Evolutionary conservation across 2,888 invertebrate genomes (phyloP).

Genomic region (Plebejus argus): DNA sequence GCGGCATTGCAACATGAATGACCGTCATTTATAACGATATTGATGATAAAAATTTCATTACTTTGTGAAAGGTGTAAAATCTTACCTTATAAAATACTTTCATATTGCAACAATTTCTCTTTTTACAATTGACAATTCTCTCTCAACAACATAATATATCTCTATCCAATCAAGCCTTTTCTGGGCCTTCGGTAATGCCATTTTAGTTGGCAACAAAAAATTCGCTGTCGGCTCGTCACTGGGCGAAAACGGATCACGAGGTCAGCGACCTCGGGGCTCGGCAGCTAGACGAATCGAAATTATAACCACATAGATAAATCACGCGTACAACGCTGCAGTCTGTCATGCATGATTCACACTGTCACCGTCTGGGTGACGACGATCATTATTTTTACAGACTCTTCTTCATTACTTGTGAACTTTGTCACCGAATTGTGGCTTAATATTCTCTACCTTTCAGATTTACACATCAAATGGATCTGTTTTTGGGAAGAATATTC

Average conservation of each 20-base stretch:
- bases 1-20: background rate
- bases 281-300: slow-evolving; percentile 51
- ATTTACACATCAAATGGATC: background rate
- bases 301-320: slow-evolving; percentile 50
- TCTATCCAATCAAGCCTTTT: background rate
- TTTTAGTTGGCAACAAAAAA: slow-evolving; percentile 5
- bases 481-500: background rate
- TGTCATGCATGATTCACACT: slow-evolving; percentile 60
- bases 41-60: background rate
- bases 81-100: background rate
- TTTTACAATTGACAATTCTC: background rate
- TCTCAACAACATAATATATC: background rate
- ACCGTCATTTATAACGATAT: background rate
- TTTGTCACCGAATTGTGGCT: background rate
- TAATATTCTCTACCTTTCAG: background rate
- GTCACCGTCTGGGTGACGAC: slow-evolving; percentile 41
- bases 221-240: slow-evolving; percentile 3
- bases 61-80: background rate
- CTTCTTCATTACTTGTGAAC: background rate
- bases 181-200: background rate
- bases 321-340: slow-evolving; percentile 55
- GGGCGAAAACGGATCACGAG: slow-evolving; percentile 38
- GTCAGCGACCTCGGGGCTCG: slow-evolving; percentile 54
- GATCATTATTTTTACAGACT: slow-evolving; percentile 5
- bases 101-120: background rate